These are phyloP conservation scores for Cenopis cana DNA, from an alignment of 2,888 invertebrate species.

Conservation along the genomic window DNA sequence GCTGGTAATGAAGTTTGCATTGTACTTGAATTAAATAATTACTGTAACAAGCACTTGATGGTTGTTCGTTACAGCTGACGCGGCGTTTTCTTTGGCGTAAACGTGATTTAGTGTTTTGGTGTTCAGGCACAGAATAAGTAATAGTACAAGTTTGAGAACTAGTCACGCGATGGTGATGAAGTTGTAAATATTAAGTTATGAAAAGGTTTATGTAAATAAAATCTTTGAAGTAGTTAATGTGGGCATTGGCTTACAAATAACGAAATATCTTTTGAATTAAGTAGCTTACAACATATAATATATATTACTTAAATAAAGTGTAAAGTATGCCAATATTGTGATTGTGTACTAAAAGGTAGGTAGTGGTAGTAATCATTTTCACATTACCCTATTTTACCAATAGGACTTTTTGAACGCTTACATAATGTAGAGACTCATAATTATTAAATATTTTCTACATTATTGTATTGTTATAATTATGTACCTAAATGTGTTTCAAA, in stretches of 20 bases:
- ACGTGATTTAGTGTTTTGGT: slow-evolving; percentile 32
- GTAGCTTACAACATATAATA: too few species aligned
- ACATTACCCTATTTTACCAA: too few species aligned
- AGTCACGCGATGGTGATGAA: slow-evolving; percentile 23
- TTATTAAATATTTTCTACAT: too few species aligned
- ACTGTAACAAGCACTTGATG: slow-evolving; percentile 65
- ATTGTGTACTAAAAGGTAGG: too few species aligned
- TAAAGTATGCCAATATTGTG: too few species aligned
- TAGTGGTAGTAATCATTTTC: too few species aligned
- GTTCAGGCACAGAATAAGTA: too few species aligned
- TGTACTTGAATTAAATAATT: slow-evolving; percentile 67
- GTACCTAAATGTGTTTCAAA: background rate
- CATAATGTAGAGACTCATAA: too few species aligned
- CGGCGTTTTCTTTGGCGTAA: slow-evolving; percentile 17
- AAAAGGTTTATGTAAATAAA: background rate
- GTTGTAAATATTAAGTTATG: slow-evolving; percentile 16
- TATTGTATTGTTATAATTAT: too few species aligned
- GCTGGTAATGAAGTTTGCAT: slow-evolving; percentile 27
- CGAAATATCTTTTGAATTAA: background rate
- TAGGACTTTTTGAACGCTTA: too few species aligned
- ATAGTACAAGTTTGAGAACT: slow-evolving; percentile 25
- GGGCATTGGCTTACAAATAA: background rate
- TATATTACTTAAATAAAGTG: too few species aligned
- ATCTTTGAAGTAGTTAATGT: background rate
- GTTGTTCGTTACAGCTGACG: slow-evolving; percentile 45